Conservation (phyloP, 1,140 invertebrate species). For the Apocrypta bakeri region DNA sequence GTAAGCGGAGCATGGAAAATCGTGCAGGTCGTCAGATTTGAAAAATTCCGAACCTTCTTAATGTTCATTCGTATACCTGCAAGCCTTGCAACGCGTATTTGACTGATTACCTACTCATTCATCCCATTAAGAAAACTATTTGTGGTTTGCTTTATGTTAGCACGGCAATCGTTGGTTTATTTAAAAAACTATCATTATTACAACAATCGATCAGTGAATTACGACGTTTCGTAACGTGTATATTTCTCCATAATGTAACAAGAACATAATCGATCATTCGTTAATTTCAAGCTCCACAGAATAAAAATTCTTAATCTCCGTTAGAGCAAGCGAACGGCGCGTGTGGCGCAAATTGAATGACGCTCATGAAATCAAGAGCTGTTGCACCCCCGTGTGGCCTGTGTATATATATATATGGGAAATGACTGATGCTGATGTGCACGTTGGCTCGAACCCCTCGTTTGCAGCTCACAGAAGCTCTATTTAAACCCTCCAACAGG, state of each 20-base stretch:
- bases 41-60: constrained; percentile 30
- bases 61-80: constrained; percentile 21
- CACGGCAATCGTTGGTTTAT: too few relatives aligned
- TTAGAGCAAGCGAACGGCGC: neutral
- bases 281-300: neutral
- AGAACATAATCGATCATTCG: neutral
- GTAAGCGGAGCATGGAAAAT: constrained; percentile 30
- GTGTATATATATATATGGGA: neutral
- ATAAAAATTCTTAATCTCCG: constrained; percentile 6
- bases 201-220: too few relatives aligned
- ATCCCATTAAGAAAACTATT: constrained; percentile 30
- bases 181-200: too few relatives aligned
- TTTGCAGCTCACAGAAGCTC: neutral
- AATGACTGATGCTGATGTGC: neutral
- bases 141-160: too few relatives aligned
- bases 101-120: constrained; percentile 25
- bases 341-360: constrained; percentile 6
- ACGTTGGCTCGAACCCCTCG: neutral
- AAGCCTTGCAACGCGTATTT: constrained; percentile 20
- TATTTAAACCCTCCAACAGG: constrained; percentile 34
- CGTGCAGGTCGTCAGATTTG: too few relatives aligned
- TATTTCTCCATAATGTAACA: too few relatives aligned
- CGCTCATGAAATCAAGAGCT: constrained; percentile 22
- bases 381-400: neutral
- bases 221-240: too few relatives aligned